Evolutionary conservation across 2,797 vertebrate genomes (phyloP).

Genomic region (Diplodus puntazzo): DNA sequence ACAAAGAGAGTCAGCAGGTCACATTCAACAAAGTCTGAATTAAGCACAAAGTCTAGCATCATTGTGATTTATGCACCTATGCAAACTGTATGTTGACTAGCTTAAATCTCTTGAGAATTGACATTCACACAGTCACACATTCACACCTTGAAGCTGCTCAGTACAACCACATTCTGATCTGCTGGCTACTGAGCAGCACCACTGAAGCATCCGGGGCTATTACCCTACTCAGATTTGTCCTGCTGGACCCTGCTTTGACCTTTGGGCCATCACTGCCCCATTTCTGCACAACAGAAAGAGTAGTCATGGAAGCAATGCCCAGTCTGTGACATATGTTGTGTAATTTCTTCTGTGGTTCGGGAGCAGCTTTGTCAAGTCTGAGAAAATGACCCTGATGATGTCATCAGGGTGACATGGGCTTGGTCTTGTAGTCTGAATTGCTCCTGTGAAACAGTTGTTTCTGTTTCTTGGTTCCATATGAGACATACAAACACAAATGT

Average conservation of each 20-base stretch:
- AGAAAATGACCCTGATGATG: background rate
- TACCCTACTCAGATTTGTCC: too few relatives aligned
- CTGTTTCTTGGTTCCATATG: background rate
- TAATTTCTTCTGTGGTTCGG: background rate
- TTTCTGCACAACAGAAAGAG: background rate
- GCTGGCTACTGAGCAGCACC: too few relatives aligned
- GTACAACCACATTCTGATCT: too few relatives aligned
- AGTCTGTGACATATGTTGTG: background rate
- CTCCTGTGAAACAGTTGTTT: background rate
- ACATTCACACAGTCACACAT: too few relatives aligned
- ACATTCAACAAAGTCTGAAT: background rate
- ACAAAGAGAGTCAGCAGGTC: background rate
- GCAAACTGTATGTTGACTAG: background rate
- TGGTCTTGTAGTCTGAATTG: background rate
- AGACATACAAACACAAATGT: background rate
- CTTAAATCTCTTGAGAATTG: background rate
- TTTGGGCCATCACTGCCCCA: too few relatives aligned
- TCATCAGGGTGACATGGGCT: background rate
- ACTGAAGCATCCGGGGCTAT: too few relatives aligned
- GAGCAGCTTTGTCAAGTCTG: background rate
- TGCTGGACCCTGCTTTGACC: too few relatives aligned
- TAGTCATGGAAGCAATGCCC: background rate
- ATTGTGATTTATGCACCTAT: background rate
- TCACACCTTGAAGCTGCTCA: too few relatives aligned
- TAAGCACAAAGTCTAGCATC: background rate